Evolutionary conservation across 53 echinoderm and acorn worm genomes (phyloP), one percentile per base, ranked within the genome.

Genomic region (Holothuria scabra): DNA sequence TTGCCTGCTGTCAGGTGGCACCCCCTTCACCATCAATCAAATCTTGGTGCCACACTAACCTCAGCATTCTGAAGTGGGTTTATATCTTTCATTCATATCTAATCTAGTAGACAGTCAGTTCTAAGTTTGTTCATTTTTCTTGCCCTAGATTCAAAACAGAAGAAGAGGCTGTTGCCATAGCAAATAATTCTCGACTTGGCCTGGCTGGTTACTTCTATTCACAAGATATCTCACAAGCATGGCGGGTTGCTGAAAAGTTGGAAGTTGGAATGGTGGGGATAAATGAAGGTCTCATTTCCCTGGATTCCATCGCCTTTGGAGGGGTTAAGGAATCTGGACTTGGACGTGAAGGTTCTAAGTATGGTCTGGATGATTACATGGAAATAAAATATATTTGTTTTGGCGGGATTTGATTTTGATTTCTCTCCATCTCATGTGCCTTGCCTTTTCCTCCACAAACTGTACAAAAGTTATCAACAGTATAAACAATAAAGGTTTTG

Each of bases 201-300:
- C 81, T 92, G 59, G 92, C 89, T 3, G 89, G 92, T 16, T 92
- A 92, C 67, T 89, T 92, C 79, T 92, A 56, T 81, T 86, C 92
- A 9, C 86, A 90, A 32, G 87, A 92, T 64, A 67, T 84, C 19
- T 46, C 66, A 6, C 92, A 92, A 65, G 75, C 81, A 5, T 92
- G 92, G 92, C 86, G 89, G 0, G 92, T 92, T 20, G 92, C 92
- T 8, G 92, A 92, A 56, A 62, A 76, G 67, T 52, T 92, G 84
- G 87, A 92, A 28, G 92, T 92, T 2, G 92, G 92, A 12, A 89
- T 89, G 82, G 85, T 92, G 20, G 92, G 92, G 4, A 76, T 92
- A 37, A 89, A 92, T 58, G 89, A 89, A 21, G 60, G 46, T 5
- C 56, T 48, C 10, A 82, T 84, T 20, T 82, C 86, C 3, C 23